phyloP scores from a whole-genome alignment of 2,113 vertebrate species.

The Hoplias malabaricus region DNA sequence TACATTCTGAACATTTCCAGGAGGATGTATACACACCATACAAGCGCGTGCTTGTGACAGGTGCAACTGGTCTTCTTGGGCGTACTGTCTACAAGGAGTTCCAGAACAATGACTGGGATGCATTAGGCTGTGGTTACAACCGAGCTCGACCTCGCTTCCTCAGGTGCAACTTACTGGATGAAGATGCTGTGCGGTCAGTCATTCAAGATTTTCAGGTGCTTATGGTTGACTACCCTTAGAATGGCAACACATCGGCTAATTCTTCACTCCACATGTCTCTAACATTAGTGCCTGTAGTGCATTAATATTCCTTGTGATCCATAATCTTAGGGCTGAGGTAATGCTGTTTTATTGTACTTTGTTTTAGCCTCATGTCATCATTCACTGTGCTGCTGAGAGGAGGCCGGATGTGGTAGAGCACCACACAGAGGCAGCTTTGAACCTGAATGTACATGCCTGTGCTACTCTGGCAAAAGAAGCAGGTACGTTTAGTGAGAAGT shows the following conservation, averaged over 20 bases:
- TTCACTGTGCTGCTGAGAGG: constrained; percentile 96
- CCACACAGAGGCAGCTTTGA: constrained; percentile 84
- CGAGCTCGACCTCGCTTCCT: constrained; percentile 86
- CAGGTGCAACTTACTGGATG: constrained; percentile 84
- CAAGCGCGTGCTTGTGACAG: constrained; percentile 84
- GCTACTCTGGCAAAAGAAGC: constrained; percentile 89
- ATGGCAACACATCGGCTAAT: background rate
- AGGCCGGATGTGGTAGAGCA: constrained; percentile 92
- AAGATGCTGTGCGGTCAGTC: constrained; percentile 78
- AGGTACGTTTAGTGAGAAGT: constrained; percentile 68
- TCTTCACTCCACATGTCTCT: background rate
- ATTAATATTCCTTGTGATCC: too few relatives aligned
- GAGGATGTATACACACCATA: constrained; percentile 77
- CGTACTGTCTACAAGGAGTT: constrained; percentile 90
- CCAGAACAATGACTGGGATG: constrained; percentile 79
- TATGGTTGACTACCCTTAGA: background rate
- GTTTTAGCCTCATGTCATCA: constrained; percentile 87
- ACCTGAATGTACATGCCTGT: constrained; percentile 90
- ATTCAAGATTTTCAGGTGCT: constrained; percentile 86
- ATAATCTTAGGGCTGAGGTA: background rate
- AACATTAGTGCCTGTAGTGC: background rate
- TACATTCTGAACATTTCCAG: constrained; percentile 52
- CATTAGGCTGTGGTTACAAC: constrained; percentile 83
- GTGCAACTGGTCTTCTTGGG: constrained; percentile 91
- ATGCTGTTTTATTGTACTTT: background rate